Percentiles rank a stretch among this genome's conserved stretches.
Conservation (phyloP, 2,113 vertebrate genomes). For the Columba janthina region DNA sequence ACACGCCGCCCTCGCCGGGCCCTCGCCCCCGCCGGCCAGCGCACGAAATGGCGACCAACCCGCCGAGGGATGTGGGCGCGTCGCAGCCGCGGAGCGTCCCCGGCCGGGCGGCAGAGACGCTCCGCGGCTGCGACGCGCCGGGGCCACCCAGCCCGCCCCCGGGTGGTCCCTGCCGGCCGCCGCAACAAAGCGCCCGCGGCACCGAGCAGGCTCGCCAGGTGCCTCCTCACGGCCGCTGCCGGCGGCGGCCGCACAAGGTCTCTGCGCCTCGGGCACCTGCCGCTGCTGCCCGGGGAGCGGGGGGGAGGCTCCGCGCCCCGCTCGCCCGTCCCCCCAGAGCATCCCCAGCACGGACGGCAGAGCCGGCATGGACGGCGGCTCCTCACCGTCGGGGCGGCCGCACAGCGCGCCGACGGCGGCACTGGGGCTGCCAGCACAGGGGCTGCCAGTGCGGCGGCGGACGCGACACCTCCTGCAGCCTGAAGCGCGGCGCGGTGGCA, state of each 20-base stretch:
- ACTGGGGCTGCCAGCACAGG: no score
- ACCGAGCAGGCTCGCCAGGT: no score
- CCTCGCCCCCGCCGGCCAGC: conserved; percentile 14
- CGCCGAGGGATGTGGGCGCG: background rate
- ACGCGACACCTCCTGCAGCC: no score
- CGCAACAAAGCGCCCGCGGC: no score
- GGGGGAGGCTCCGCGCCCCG: no score
- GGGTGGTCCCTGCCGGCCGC: no score
- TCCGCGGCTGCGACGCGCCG: background rate
- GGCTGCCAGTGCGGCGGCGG: no score
- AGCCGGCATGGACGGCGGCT: background rate
- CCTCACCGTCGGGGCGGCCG: background rate
- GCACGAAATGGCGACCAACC: conserved; percentile 39
- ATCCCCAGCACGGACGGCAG: no score
- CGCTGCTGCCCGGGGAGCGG: no score
- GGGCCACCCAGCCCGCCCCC: background rate
- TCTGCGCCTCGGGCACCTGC: background rate
- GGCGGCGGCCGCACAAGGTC: background rate
- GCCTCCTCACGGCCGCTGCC: background rate
- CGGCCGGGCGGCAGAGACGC: background rate
- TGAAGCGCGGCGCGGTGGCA: background rate
- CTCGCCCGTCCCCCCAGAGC: background rate
- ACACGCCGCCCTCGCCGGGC: background rate
- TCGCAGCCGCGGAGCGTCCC: background rate
- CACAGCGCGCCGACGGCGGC: no score